Percentiles rank a stretch among this genome's conserved stretches.
Evolutionary conservation across 1,140 invertebrate genomes (phyloP).

Genomic region (Drosophila kohkoa): DNA sequence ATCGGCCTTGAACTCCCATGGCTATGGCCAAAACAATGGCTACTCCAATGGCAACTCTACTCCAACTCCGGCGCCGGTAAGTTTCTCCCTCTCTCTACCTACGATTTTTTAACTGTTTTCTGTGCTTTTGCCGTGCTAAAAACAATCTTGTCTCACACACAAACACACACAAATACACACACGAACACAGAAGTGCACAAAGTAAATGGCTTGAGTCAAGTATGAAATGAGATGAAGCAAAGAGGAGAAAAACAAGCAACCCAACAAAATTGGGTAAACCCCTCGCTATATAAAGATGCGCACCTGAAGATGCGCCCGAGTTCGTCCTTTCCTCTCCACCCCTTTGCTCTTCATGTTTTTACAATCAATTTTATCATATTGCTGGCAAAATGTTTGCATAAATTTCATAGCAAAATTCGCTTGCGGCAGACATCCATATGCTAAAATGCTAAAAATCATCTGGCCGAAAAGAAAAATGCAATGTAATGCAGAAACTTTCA

Average conservation of each 20-base stretch:
- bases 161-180: slow-evolving; percentile 33
- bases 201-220: slow-evolving; percentile 16
- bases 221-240: slow-evolving; percentile 2
- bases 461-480: slow-evolving; percentile 59
- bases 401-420: slow-evolving; percentile 55
- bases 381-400: slow-evolving; percentile 75
- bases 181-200: slow-evolving; percentile 37
- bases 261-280: not conserved
- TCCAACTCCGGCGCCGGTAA: slow-evolving; percentile 75
- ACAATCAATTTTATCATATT: slow-evolving; percentile 78
- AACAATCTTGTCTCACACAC: slow-evolving; percentile 60
- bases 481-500: slow-evolving; percentile 67
- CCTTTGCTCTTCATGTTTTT: slow-evolving; percentile 30
- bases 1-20: slow-evolving; percentile 79
- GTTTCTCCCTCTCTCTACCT: slow-evolving; percentile 27
- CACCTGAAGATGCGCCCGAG: slow-evolving; percentile 38
- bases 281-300: not conserved
- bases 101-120: slow-evolving; percentile 34
- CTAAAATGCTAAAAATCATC: slow-evolving; percentile 69
- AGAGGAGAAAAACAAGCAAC: slow-evolving; percentile 10
- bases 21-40: slow-evolving; percentile 65
- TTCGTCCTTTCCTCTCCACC: not conserved
- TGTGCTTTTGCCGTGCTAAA: slow-evolving; percentile 56
- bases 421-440: slow-evolving; percentile 62
- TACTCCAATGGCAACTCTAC: slow-evolving; percentile 76